Conservation (phyloP, 2,113 vertebrate genomes). For the Tinamus guttatus region DNA sequence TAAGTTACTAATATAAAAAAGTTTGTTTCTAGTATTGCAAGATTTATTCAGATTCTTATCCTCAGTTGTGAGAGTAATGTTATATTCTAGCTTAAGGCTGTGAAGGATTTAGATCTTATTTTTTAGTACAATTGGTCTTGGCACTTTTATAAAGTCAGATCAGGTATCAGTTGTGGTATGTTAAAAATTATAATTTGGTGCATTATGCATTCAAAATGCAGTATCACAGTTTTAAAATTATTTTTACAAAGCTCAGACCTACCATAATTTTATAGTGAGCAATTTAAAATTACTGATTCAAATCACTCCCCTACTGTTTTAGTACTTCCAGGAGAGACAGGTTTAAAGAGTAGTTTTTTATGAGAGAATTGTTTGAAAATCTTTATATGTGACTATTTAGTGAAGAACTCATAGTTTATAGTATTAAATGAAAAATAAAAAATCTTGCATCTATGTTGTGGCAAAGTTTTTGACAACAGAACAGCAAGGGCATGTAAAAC, state of each 20-base stretch:
- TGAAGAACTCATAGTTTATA: background rate
- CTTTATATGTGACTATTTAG: background rate
- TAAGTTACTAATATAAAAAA: background rate
- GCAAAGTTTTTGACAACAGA: conserved; percentile 46
- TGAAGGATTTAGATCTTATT: background rate
- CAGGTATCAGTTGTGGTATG: background rate
- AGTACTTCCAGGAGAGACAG: background rate
- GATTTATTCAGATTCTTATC: background rate
- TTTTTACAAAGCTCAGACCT: background rate
- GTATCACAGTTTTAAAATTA: background rate
- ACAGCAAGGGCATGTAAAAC: conserved; percentile 23
- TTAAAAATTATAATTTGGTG: background rate
- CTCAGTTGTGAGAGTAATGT: accelerated
- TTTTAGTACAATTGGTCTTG: background rate
- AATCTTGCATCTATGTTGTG: background rate
- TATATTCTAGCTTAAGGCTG: background rate
- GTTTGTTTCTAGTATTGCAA: background rate
- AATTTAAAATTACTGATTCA: conserved; percentile 19
- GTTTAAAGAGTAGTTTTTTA: background rate
- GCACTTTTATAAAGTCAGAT: background rate
- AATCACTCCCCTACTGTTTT: background rate
- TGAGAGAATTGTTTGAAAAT: background rate
- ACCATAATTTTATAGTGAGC: background rate
- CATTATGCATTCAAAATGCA: background rate
- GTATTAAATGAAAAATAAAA: background rate